Evolutionary conservation across 2,797 vertebrate genomes (phyloP), one percentile per base, ranked within the genome.

Genomic region (Cossypha heuglini): DNA sequence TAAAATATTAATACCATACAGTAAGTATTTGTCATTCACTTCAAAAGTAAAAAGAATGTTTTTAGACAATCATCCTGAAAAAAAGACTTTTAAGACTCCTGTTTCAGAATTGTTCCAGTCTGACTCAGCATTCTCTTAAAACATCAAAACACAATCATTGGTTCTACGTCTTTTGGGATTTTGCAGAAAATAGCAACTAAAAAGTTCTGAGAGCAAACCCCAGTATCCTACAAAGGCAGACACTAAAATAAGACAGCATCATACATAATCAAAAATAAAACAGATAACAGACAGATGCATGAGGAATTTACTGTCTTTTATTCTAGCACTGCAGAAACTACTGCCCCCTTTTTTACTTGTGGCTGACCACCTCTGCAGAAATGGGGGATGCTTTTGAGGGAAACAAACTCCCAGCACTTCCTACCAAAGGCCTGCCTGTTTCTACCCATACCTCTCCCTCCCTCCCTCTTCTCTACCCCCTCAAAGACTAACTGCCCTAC

Each of bases 261-360:
- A 90, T 9, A 45, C 2, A 61, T 13, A 61, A 25, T 45, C 0
- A 80, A 45, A 69, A 78, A 49, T 20, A 81, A 81, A 63, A 25
- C 21, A 46, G 54, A 12, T 38, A 77, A 66, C 4, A 77, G 2
- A 84, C 3, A 88, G 18, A 57, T 48, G 25, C 57, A 74, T 22
- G 9, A 68, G 61, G 6, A 82, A 88, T 1, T 80, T 4, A 90
- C 3, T 86, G 10, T 49, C 54, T 83, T 63, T 77, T 52, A 35
- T 80, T 89, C 77, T 67, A 51, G 59, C 46, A 85, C 6, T 82
- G 43, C 19, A 88, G 72, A 80, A 96, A 86, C 43, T 69, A 78
- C 40, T 72, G 64, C 19, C 38, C 85, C 45, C 49, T 68, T 80
- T 83, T 59, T 61, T 77, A 24, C 35, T 46, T 76, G 19, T 61